Evolutionary conservation across 2,113 vertebrate genomes (phyloP).

Genomic region (Hemiprocne comata): DNA sequence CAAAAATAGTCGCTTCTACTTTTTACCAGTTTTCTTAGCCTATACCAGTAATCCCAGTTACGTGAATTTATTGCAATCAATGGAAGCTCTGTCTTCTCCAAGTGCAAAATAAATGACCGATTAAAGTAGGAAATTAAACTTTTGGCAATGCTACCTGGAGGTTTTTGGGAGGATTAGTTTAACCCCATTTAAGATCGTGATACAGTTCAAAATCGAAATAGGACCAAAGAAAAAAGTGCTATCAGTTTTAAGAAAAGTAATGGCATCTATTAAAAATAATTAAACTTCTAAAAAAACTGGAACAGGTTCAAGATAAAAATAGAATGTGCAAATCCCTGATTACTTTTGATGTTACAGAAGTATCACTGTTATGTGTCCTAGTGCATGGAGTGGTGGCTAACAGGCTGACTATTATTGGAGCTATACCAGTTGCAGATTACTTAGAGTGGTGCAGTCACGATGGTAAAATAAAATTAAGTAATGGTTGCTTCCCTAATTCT

Average conservation of each 20-base stretch:
- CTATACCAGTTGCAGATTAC: not conserved
- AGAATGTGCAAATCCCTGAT: not conserved
- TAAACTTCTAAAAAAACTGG: not conserved
- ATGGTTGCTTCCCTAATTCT: not conserved
- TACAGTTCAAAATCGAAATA: not conserved
- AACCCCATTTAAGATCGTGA: not conserved
- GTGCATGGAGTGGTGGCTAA: not conserved
- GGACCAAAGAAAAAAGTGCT: not conserved
- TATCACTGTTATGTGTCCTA: not conserved
- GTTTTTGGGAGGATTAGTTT: not conserved
- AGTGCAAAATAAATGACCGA: not conserved
- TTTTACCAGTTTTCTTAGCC: slow-evolving; percentile 2
- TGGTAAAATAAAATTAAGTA: not conserved
- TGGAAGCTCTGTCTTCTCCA: slow-evolving; percentile 11
- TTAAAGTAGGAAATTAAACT: slow-evolving; percentile 11
- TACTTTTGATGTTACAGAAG: not conserved
- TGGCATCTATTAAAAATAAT: not conserved
- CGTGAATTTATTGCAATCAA: not conserved
- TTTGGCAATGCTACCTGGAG: not conserved
- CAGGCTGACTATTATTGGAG: not conserved
- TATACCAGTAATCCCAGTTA: not conserved
- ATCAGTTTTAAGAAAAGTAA: not conserved
- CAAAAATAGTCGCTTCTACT: not conserved
- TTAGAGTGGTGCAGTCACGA: not conserved
- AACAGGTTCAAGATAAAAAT: not conserved